These are phyloP conservation scores for Proisotoma minuta DNA, from an alignment of 2,888 invertebrate species.

Conservation along the genomic window DNA sequence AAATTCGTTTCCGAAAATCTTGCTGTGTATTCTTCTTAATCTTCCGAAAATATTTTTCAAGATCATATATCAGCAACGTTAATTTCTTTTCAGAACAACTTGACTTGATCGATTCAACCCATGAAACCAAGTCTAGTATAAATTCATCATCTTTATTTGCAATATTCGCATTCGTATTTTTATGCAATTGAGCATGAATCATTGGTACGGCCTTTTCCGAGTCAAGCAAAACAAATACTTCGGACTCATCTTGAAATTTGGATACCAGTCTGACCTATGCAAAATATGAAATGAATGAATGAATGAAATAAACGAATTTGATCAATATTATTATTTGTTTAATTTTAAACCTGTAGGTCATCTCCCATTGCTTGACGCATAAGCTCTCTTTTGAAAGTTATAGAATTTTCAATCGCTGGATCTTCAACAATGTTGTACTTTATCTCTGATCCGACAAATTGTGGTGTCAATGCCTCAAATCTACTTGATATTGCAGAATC, in stretches of 20 bases:
- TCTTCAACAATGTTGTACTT: constrained; percentile 2
- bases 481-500: constrained; percentile 4
- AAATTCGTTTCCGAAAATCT: constrained; percentile 40
- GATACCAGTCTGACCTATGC: constrained; percentile 22
- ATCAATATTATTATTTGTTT: too few relatives aligned
- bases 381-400: constrained; percentile 23
- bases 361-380: constrained; percentile 25
- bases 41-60: constrained; percentile 52
- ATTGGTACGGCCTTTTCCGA: constrained; percentile 29
- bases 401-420: constrained; percentile 18
- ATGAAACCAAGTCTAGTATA: constrained; percentile 28
- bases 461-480: constrained; percentile 2
- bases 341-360: constrained; percentile 26
- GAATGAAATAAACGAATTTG: too few relatives aligned
- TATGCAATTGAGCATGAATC: constrained; percentile 26
- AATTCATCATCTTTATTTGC: neutral
- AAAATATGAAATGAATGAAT: constrained; percentile 4
- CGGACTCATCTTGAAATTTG: constrained; percentile 29
- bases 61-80: constrained; percentile 53
- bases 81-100: constrained; percentile 48
- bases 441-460: constrained; percentile 13
- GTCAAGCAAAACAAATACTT: constrained; percentile 28
- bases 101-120: constrained; percentile 38
- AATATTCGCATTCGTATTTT: neutral
- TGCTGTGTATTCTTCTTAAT: constrained; percentile 40